phyloP scores from a whole-genome alignment of 2,113 vertebrate genomes.

The Stegostoma tigrinum region DNA sequence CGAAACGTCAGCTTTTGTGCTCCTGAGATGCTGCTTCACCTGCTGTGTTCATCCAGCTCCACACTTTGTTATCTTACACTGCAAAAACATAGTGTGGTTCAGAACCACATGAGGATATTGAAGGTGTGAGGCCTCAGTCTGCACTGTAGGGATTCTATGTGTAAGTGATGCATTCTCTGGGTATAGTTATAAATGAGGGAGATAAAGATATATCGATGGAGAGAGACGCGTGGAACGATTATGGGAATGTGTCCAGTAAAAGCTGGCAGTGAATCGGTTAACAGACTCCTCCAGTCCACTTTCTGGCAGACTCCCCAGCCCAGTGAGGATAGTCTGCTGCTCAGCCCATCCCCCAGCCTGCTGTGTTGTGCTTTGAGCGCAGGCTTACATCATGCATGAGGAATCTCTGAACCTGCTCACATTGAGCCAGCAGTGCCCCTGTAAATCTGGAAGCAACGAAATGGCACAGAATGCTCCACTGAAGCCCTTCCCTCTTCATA shows the following conservation, averaged over 20 bases:
- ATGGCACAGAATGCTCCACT: not conserved
- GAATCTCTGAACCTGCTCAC: not conserved
- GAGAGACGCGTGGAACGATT: not conserved
- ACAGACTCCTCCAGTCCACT: not conserved
- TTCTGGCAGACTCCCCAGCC: not conserved
- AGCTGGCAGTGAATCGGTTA: not conserved
- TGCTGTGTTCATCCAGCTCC: no score
- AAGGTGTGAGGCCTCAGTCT: no score
- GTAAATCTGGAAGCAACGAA: not conserved
- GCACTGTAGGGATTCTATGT: no score
- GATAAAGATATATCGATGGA: not conserved
- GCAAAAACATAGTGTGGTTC: no score
- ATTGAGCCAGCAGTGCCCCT: not conserved
- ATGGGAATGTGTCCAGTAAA: not conserved
- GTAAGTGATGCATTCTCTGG: not conserved
- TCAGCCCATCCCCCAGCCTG: not conserved
- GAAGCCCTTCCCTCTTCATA: not conserved
- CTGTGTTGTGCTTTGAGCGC: not conserved
- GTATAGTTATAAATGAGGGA: no score
- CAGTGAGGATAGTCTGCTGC: not conserved
- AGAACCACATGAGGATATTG: no score
- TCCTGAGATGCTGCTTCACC: no score
- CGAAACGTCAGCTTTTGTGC: no score
- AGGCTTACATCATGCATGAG: not conserved
- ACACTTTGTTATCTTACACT: no score